Evolutionary conservation across 2,113 vertebrate genomes (phyloP).

Genomic region (Capricornis sumatraensis): DNA sequence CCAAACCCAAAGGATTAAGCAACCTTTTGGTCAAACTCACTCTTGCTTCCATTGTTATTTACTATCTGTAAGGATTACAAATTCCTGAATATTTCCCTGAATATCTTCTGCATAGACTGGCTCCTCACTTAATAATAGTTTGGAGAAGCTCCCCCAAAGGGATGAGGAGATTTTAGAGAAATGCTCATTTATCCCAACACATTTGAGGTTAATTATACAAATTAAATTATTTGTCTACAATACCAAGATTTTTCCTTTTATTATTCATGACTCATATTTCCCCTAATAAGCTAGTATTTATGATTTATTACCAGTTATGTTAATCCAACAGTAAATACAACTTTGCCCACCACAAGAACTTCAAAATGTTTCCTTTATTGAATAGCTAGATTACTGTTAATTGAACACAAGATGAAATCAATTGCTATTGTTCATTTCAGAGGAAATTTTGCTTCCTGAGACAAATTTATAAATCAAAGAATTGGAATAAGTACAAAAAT

Average conservation of each 20-base stretch:
- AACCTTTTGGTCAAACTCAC: slow-evolving; percentile 24
- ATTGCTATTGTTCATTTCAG: slow-evolving; percentile 43
- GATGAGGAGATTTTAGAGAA: slow-evolving; percentile 60
- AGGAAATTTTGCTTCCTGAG: slow-evolving; percentile 26
- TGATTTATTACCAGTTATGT: slow-evolving; percentile 52
- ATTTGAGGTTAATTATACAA: slow-evolving; percentile 78
- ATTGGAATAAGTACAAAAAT: slow-evolving; percentile 30
- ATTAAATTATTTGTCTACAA: slow-evolving; percentile 56
- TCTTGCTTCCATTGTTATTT: slow-evolving; percentile 37
- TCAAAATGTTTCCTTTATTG: slow-evolving; percentile 47
- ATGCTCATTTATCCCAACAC: slow-evolving; percentile 36
- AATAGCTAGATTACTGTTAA: slow-evolving; percentile 18
- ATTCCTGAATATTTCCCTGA: background rate
- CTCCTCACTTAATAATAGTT: slow-evolving; percentile 30
- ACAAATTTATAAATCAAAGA: slow-evolving; percentile 30
- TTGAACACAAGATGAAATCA: slow-evolving; percentile 47
- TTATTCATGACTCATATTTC: slow-evolving; percentile 50
- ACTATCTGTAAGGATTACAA: slow-evolving; percentile 33
- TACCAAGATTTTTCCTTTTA: slow-evolving; percentile 47
- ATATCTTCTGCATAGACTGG: background rate
- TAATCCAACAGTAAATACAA: slow-evolving; percentile 53
- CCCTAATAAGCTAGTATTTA: slow-evolving; percentile 54
- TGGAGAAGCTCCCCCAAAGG: slow-evolving; percentile 52
- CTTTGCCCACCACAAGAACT: slow-evolving; percentile 48
- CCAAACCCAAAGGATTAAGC: slow-evolving; percentile 17